A percentile compares a stretch with the other conserved stretches of the same genome.
phyloP scores from a whole-genome alignment of 2,113 vertebrate species.

The Pomatorhinus ruficollis region DNA sequence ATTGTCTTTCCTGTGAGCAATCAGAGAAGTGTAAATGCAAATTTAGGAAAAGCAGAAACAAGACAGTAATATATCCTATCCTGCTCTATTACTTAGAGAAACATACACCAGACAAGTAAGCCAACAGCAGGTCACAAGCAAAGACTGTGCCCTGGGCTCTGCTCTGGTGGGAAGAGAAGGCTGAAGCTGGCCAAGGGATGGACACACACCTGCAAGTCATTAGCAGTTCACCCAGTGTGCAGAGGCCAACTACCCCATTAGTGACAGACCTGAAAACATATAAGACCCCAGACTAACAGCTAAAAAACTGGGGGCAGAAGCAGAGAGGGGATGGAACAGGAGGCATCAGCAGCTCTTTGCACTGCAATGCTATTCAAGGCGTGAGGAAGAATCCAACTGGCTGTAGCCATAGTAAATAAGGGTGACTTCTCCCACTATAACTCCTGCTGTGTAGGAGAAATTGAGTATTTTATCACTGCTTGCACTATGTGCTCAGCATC shows the following conservation, averaged over 20 bases:
- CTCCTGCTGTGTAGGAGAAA: neutral
- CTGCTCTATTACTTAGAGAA: neutral
- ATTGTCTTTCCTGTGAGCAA: neutral
- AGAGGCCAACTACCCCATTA: neutral
- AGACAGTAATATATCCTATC: neutral
- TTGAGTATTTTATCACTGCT: neutral
- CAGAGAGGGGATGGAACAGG: neutral
- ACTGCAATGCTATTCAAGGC: neutral
- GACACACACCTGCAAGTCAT: neutral
- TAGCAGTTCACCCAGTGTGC: neutral
- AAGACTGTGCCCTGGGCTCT: neutral
- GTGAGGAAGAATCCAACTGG: neutral
- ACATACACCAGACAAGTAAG: rapidly evolving
- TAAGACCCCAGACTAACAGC: neutral
- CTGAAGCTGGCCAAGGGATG: neutral
- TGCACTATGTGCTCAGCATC: neutral
- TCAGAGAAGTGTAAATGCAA: neutral
- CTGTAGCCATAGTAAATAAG: neutral
- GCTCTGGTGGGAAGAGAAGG: neutral
- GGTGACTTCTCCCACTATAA: neutral
- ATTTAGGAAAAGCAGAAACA: neutral
- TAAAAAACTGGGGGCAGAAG: neutral
- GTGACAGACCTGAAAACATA: neutral
- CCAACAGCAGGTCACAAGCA: neutral
- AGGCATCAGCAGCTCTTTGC: neutral